Evolutionary conservation across 2,888 invertebrate species (phyloP), one percentile per base, ranked within the genome.

Genomic region (Platycheirus rosarum): DNA sequence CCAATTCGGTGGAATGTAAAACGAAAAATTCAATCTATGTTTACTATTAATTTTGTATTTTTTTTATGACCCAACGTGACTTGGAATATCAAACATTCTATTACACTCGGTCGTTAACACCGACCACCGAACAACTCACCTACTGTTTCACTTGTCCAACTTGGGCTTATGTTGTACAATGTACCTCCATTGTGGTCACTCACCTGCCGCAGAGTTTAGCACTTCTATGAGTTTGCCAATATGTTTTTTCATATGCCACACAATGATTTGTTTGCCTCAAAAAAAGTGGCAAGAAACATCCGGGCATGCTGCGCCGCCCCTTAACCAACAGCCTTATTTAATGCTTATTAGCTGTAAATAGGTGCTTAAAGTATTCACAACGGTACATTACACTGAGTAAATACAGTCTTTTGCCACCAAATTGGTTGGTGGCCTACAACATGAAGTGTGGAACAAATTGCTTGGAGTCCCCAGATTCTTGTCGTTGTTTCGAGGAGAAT

Each of bases 341-440:
- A 48, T 73, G 48, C 68, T 66, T 74, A 74, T 55, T 46, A 63
- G 68, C 44, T 79, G 74, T 74, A 79, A 69, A 53, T 63, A 57
- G 60, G 60, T 60, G 44, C 78, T 63, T 42, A 57, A 35, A 35
- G 48, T 42, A 76, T 62, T 69, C 55, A 76, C 66, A 78, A 73
- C 78, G 78, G 78, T 57, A 79, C 79, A 78, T 78, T 63, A 74
- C 69, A 74, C 68, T 57, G 37, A 74, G 57, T 49, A 63, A 74
- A 42, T 74, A 62, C 66, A 71, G 57, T 40, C 9, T 8, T 66
- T 73, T 46, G 14, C 42, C 68, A 42, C 13, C 29, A 23, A 18
- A 46, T 55, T 63, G 8, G 51, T 55, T 26, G 13, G 0, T 13
- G 55, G 35, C 23, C 49, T 37, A 75, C 44, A 65, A 70, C 75